These are phyloP conservation scores for Kuschelorhynchus macadamiae DNA, from an alignment of 2,888 invertebrate species.

Conservation along the genomic window DNA sequence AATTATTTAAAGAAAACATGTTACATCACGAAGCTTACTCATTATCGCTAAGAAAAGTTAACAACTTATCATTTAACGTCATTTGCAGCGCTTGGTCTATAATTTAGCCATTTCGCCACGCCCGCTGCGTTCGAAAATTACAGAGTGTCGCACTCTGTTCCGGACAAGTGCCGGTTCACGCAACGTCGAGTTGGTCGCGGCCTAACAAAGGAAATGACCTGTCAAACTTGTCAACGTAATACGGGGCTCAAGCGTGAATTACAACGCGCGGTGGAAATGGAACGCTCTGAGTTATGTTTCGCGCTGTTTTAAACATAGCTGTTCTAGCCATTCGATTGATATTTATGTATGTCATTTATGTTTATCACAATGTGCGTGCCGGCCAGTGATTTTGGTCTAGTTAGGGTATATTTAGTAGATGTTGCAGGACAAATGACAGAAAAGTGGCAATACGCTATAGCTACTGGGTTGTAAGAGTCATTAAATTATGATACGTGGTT, in stretches of 20 bases:
- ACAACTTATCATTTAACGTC: conserved; percentile 25
- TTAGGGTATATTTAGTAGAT: too few species aligned
- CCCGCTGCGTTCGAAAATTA: conserved; percentile 40
- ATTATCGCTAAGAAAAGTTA: conserved; percentile 15
- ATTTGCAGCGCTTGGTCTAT: conserved; percentile 17
- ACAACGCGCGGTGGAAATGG: conserved; percentile 36
- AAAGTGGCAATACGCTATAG: too few species aligned
- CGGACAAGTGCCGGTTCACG: conserved; percentile 40
- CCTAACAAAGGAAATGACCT: conserved; percentile 41
- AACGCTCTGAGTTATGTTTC: conserved; percentile 30
- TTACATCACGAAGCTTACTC: not conserved
- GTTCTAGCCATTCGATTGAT: conserved; percentile 10
- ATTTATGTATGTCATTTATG: too few species aligned
- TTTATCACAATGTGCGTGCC: too few species aligned
- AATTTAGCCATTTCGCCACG: conserved; percentile 29
- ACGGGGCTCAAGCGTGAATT: conserved; percentile 31
- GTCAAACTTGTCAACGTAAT: conserved; percentile 40
- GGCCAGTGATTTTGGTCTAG: too few species aligned
- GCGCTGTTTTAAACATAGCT: conserved; percentile 16
- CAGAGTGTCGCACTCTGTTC: conserved; percentile 35
- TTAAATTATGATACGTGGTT: too few species aligned
- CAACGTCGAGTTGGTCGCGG: conserved; percentile 26
- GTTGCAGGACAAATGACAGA: too few species aligned
- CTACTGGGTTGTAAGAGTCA: too few species aligned
- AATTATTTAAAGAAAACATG: too few species aligned